Evolutionary conservation across 2,113 vertebrate genomes (phyloP).

Genomic region (Tautogolabrus adspersus): DNA sequence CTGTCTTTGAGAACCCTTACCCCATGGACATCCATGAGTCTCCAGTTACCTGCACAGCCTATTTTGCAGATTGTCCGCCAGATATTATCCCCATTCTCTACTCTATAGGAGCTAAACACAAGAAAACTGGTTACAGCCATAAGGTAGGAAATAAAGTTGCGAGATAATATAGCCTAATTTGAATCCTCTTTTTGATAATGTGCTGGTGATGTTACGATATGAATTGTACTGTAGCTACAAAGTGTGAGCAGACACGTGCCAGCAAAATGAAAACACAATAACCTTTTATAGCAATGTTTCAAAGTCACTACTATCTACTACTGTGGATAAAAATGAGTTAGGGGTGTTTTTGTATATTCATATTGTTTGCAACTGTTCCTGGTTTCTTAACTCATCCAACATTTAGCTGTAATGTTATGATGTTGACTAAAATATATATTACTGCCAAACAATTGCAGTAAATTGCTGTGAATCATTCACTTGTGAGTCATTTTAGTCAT

Average conservation of each 20-base stretch:
- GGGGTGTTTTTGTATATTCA: no score
- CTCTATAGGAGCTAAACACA: slow-evolving; percentile 97
- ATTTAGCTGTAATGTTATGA: no score
- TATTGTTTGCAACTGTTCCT: no score
- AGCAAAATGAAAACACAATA: no score
- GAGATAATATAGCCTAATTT: neutral
- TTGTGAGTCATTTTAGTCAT: slow-evolving; percentile 6
- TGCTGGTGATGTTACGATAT: neutral
- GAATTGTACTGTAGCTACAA: no score
- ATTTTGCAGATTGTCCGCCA: slow-evolving; percentile 96
- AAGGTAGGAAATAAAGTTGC: slow-evolving; percentile 85
- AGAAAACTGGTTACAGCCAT: slow-evolving; percentile 97
- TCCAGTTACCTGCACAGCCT: slow-evolving; percentile 97
- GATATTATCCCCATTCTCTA: slow-evolving; percentile 97
- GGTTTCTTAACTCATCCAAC: no score
- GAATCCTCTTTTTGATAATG: no score
- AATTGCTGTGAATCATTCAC: slow-evolving; percentile 1
- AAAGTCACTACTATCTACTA: no score
- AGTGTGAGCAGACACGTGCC: no score
- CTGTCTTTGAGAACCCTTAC: slow-evolving; percentile 99
- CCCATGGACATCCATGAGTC: slow-evolving; percentile 99
- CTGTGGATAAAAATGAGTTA: no score
- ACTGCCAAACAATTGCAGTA: neutral
- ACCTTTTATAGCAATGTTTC: no score
- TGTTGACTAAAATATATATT: neutral